Evolutionary conservation across 2,113 vertebrate species (phyloP).

Genomic region (Thalassoma bifasciatum): DNA sequence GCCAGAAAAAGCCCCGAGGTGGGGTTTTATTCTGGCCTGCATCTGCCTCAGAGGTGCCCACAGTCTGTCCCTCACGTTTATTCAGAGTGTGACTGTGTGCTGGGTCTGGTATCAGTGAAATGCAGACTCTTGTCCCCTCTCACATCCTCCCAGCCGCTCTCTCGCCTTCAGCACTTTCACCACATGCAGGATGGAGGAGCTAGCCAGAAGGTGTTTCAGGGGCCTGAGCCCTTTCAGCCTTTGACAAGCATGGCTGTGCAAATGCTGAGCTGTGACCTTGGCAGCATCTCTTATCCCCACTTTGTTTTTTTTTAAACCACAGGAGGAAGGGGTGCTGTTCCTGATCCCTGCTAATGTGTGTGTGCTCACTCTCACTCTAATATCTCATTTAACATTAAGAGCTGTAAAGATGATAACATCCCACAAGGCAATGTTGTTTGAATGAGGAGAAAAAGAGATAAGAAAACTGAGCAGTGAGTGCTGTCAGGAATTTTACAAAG

Average conservation of each 20-base stretch:
- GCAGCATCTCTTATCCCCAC: slow-evolving; percentile 67
- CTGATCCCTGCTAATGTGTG: slow-evolving; percentile 23
- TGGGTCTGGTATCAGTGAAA: slow-evolving; percentile 76
- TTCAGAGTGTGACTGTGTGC: slow-evolving; percentile 66
- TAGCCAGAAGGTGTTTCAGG: slow-evolving; percentile 78
- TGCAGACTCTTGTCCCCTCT: slow-evolving; percentile 68
- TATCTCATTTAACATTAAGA: slow-evolving; percentile 31
- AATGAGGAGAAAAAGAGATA: slow-evolving; percentile 38
- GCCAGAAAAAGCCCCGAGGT: slow-evolving; percentile 66
- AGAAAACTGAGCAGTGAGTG: slow-evolving; percentile 1
- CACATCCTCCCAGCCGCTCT: slow-evolving; percentile 38
- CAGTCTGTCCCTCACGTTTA: slow-evolving; percentile 69
- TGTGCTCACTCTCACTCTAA: slow-evolving; percentile 28
- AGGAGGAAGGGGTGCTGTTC: slow-evolving; percentile 52
- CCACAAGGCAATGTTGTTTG: slow-evolving; percentile 32
- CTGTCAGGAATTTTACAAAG: neutral
- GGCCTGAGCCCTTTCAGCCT: slow-evolving; percentile 77
- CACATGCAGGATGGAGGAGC: slow-evolving; percentile 71
- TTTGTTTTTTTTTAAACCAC: slow-evolving; percentile 57
- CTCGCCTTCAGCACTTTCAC: slow-evolving; percentile 70
- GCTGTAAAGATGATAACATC: slow-evolving; percentile 45
- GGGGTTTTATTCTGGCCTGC: slow-evolving; percentile 65
- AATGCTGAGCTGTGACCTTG: slow-evolving; percentile 77
- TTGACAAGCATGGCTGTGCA: slow-evolving; percentile 79
- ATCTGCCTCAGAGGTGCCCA: slow-evolving; percentile 68